phyloP scores from a whole-genome alignment of 1,140 invertebrate species.

The Sitodiplosis mosellana region DNA sequence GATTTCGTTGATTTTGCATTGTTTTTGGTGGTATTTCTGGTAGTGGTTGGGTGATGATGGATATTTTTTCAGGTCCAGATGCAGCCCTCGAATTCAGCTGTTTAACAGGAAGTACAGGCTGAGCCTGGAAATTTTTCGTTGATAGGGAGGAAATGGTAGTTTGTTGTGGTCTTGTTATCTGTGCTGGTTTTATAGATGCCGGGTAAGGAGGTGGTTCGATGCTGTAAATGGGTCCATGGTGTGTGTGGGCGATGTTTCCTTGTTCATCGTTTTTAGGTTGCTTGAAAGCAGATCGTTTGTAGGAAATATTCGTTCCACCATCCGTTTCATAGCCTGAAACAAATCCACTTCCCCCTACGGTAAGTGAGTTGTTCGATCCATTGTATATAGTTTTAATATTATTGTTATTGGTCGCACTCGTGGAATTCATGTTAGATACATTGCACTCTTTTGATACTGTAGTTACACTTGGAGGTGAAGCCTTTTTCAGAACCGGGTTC shows the following conservation, averaged over 20 bases:
- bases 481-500: slow-evolving; percentile 20
- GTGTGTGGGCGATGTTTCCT: slow-evolving; percentile 20
- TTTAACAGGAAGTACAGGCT: background rate
- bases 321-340: slow-evolving; percentile 17
- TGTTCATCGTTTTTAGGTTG: background rate
- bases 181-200: slow-evolving; percentile 3
- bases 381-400: slow-evolving; percentile 3
- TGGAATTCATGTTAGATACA: slow-evolving; percentile 9
- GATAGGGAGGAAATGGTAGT: background rate
- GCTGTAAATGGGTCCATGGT: slow-evolving; percentile 18
- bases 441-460: slow-evolving; percentile 24
- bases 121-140: background rate
- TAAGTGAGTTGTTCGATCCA: slow-evolving; percentile 4
- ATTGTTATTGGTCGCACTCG: background rate
- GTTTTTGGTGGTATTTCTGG: slow-evolving; percentile 18
- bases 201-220: slow-evolving; percentile 3
- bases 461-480: slow-evolving; percentile 22
- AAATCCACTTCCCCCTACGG: slow-evolving; percentile 11
- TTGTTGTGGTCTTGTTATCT: background rate
- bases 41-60: slow-evolving; percentile 23
- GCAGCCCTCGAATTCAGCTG: background rate
- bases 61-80: slow-evolving; percentile 4
- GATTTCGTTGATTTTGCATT: slow-evolving; percentile 14
- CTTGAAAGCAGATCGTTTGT: background rate
- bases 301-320: background rate